A percentile compares a stretch with the other conserved stretches of the same genome.
Conservation (phyloP, 2,888 invertebrate genomes). For the Eupithecia dodoneata region DNA sequence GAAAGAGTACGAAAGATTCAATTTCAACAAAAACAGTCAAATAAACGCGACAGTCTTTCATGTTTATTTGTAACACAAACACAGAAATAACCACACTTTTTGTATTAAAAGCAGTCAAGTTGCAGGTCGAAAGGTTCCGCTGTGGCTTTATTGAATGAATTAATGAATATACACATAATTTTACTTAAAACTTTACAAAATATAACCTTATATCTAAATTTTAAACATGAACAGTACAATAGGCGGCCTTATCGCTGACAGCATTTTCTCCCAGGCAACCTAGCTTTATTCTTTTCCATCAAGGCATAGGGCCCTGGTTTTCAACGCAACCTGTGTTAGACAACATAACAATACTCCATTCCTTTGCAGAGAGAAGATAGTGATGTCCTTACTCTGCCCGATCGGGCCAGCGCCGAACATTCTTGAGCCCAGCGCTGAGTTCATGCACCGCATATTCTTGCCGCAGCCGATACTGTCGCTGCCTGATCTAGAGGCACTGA, state of each 20-base stretch:
- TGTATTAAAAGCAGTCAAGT: neutral
- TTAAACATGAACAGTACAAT: no score
- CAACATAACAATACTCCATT: neutral
- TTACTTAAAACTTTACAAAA: no score
- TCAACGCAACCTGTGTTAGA: neutral
- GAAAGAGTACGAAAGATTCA: neutral
- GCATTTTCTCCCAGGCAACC: no score
- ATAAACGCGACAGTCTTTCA: neutral
- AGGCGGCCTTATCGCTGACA: no score
- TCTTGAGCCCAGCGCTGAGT: conserved; percentile 93
- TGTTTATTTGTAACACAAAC: neutral
- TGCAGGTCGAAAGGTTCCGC: no score
- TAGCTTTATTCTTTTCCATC: neutral
- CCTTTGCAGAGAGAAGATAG: conserved; percentile 93
- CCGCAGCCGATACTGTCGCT: conserved; percentile 97
- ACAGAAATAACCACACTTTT: neutral
- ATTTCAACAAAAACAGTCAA: neutral
- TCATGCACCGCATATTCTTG: conserved; percentile 95
- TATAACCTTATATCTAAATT: no score
- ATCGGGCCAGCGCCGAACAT: conserved; percentile 98
- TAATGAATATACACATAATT: no score
- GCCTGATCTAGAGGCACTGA: conserved; percentile 94
- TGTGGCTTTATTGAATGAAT: no score
- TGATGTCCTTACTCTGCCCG: conserved; percentile 99
- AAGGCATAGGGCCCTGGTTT: neutral